These are phyloP conservation scores for Drosophila paulistorum DNA, from an alignment of 1,140 invertebrate genomes.

Conservation along the genomic window DNA sequence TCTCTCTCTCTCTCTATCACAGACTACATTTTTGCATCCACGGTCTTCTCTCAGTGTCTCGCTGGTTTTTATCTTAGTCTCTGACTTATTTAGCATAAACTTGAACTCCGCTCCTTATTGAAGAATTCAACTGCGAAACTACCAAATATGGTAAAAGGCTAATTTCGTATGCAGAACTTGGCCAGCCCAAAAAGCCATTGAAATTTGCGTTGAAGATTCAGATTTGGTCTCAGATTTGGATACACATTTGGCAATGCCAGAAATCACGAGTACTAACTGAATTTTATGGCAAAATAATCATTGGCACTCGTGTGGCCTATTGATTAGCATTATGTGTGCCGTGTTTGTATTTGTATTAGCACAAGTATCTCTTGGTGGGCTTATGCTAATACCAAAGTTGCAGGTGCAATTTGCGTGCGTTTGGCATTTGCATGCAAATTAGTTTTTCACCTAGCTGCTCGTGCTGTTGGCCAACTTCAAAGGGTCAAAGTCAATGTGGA, in stretches of 20 bases:
- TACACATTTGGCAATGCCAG: slow-evolving; percentile 19
- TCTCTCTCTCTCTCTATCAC: background rate
- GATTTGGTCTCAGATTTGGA: slow-evolving; percentile 32
- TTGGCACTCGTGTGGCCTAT: slow-evolving; percentile 78
- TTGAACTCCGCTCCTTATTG: slow-evolving; percentile 47
- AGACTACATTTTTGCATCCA: no score
- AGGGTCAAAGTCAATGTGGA: slow-evolving; percentile 2
- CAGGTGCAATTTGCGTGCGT: slow-evolving; percentile 70
- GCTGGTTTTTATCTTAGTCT: slow-evolving; percentile 12
- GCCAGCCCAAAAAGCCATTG: slow-evolving; percentile 68
- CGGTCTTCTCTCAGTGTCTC: slow-evolving; percentile 21
- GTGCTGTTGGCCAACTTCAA: slow-evolving; percentile 6
- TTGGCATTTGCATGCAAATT: slow-evolving; percentile 78
- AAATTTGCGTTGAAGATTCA: slow-evolving; percentile 51
- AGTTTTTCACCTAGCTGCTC: slow-evolving; percentile 32
- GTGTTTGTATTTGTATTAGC: slow-evolving; percentile 5
- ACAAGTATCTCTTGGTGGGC: slow-evolving; percentile 22
- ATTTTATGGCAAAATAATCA: slow-evolving; percentile 81
- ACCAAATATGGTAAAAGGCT: slow-evolving; percentile 54
- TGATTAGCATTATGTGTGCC: slow-evolving; percentile 63
- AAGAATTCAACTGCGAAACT: slow-evolving; percentile 41
- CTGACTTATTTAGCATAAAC: slow-evolving; percentile 75
- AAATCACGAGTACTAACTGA: slow-evolving; percentile 68
- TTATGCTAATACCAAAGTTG: slow-evolving; percentile 64
- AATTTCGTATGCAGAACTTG: slow-evolving; percentile 58